Conservation (phyloP, 2,797 vertebrate genomes). For the Masticophis lateralis region DNA sequence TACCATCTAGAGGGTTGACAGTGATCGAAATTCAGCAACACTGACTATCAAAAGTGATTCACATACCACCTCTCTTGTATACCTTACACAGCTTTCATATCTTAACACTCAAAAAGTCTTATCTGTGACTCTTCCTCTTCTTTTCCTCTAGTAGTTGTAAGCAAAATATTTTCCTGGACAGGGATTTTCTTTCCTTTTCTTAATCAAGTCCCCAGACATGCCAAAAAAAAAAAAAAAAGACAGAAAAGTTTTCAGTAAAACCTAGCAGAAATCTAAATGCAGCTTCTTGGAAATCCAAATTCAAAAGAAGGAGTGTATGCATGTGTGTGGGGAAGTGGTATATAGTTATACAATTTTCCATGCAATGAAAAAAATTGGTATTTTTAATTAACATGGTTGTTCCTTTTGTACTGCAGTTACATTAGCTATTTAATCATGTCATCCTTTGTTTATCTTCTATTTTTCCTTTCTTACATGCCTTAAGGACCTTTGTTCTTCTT, state of each 20-base stretch:
- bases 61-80: not conserved
- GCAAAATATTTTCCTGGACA: not conserved
- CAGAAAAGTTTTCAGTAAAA: not conserved
- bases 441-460: not conserved
- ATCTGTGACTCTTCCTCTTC: not conserved
- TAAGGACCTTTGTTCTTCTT: not conserved
- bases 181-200: not conserved
- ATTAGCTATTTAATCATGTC: not conserved
- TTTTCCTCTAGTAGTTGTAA: not conserved
- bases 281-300: not conserved
- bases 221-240: not conserved
- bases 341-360: not conserved
- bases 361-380: not conserved
- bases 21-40: not conserved
- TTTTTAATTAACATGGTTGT: not conserved
- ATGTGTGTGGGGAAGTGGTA: fast-evolving
- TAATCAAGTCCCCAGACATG: not conserved
- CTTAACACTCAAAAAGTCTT: not conserved
- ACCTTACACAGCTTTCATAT: not conserved
- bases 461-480: not conserved
- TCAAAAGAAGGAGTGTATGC: not conserved
- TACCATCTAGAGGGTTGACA: not conserved
- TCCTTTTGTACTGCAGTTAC: not conserved
- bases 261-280: not conserved
- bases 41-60: not conserved